Evolutionary conservation across 2,113 vertebrate genomes (phyloP).

Genomic region (Petaurus breviceps): DNA sequence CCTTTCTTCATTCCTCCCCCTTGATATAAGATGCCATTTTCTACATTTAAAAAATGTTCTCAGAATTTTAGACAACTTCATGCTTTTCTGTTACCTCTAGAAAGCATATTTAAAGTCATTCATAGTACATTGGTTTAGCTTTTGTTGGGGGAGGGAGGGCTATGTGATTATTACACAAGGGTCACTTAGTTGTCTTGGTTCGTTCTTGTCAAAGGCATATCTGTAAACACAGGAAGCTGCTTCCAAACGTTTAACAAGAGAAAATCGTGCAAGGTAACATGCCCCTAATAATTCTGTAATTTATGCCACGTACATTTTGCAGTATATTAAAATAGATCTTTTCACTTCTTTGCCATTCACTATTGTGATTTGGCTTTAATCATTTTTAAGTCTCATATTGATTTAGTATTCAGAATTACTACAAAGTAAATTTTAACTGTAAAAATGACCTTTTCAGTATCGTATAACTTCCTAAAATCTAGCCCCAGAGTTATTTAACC

Average conservation of each 20-base stretch:
- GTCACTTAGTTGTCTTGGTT: neutral
- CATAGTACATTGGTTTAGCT: neutral
- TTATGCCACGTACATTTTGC: conserved; percentile 61
- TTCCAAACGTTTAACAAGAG: neutral
- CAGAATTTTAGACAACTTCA: neutral
- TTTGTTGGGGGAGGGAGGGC: neutral
- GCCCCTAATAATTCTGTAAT: conserved; percentile 42
- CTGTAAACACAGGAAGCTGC: neutral
- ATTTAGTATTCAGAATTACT: conserved; percentile 75
- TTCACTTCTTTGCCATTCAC: conserved; percentile 52
- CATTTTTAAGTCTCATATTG: conserved; percentile 43
- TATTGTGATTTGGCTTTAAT: conserved; percentile 41
- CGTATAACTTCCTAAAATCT: conserved; percentile 62
- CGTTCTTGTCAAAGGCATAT: neutral
- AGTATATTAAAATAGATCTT: conserved; percentile 64
- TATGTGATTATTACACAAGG: neutral
- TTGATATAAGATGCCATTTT: neutral
- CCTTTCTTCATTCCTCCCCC: neutral
- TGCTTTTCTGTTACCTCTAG: neutral
- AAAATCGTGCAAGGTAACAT: neutral
- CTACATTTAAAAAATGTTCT: neutral
- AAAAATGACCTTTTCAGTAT: conserved; percentile 72
- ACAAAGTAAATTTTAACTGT: conserved; percentile 70
- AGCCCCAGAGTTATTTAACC: conserved; percentile 57
- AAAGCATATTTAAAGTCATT: neutral